phyloP scores from a whole-genome alignment of 1,140 invertebrate genomes.

The Phocides pigmalion region DNA sequence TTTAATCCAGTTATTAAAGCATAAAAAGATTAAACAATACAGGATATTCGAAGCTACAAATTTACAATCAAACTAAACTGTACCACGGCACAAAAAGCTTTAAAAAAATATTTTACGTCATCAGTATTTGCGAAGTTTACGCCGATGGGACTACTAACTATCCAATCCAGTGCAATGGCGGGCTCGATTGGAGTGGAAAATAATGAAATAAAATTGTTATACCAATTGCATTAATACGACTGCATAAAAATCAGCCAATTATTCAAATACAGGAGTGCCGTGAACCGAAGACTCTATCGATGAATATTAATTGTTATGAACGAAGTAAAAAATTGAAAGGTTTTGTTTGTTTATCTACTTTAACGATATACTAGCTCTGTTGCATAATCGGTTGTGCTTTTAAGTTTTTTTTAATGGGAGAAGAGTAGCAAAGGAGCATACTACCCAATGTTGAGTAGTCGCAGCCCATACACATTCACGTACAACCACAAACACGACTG shows the following conservation, averaged over 20 bases:
- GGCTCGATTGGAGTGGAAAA: slow-evolving; percentile 44
- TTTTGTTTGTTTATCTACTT: too few species aligned
- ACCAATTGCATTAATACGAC: slow-evolving; percentile 78
- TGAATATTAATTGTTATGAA: slow-evolving; percentile 78
- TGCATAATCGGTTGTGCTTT: too few species aligned
- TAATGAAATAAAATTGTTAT: slow-evolving; percentile 65
- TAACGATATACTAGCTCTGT: too few species aligned
- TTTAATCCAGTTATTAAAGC: too few species aligned
- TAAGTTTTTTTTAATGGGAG: too few species aligned
- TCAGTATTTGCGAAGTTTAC: slow-evolving; percentile 31
- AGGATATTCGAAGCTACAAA: neutral
- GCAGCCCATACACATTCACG: too few species aligned
- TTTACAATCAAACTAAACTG: slow-evolving; percentile 6
- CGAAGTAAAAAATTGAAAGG: slow-evolving; percentile 42
- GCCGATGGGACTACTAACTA: slow-evolving; percentile 35
- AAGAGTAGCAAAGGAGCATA: too few species aligned
- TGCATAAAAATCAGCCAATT: slow-evolving; percentile 83
- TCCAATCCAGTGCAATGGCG: slow-evolving; percentile 32
- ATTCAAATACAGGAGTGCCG: slow-evolving; percentile 72
- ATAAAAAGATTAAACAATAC: too few species aligned
- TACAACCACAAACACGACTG: too few species aligned
- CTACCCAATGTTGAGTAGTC: too few species aligned
- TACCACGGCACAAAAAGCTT: slow-evolving; percentile 6
- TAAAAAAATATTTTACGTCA: slow-evolving; percentile 22
- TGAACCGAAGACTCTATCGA: slow-evolving; percentile 73